phyloP scores from a whole-genome alignment of 1,140 invertebrate genomes.

The Lutraria rhynchaena region DNA sequence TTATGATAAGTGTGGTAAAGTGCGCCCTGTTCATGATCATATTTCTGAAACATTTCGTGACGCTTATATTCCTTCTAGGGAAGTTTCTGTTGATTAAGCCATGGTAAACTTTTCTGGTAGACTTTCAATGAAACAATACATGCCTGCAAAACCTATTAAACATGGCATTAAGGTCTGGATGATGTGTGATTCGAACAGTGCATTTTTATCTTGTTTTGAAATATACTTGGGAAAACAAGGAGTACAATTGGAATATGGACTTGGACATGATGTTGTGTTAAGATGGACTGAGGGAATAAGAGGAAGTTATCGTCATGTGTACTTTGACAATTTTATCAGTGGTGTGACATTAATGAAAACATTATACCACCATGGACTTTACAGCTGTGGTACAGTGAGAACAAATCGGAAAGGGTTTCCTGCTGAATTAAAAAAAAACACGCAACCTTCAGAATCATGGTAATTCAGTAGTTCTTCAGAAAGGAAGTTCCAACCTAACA shows the following conservation, averaged over 20 bases:
- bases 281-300: not conserved
- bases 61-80: not conserved
- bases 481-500: not conserved
- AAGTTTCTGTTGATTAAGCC: not conserved
- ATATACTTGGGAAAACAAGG: not conserved
- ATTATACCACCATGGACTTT: not conserved
- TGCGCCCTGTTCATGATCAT: not conserved
- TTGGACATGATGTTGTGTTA: not conserved
- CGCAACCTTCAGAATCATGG: not conserved
- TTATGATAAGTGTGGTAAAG: not conserved
- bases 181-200: not conserved
- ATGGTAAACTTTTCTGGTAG: constrained; percentile 1
- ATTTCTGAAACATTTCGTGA: not conserved
- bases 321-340: constrained; percentile 7
- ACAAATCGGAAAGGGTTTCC: not conserved
- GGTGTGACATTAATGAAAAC: not conserved
- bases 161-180: constrained; percentile 21
- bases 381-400: not conserved
- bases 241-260: not conserved
- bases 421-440: not conserved
- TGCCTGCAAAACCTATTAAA: constrained; percentile 16
- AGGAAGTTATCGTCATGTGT: not conserved
- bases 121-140: not conserved
- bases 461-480: not conserved
- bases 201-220: not conserved